Evolutionary conservation across 2,888 invertebrate genomes (phyloP).

Genomic region (Chymomyza fuscimana): DNA sequence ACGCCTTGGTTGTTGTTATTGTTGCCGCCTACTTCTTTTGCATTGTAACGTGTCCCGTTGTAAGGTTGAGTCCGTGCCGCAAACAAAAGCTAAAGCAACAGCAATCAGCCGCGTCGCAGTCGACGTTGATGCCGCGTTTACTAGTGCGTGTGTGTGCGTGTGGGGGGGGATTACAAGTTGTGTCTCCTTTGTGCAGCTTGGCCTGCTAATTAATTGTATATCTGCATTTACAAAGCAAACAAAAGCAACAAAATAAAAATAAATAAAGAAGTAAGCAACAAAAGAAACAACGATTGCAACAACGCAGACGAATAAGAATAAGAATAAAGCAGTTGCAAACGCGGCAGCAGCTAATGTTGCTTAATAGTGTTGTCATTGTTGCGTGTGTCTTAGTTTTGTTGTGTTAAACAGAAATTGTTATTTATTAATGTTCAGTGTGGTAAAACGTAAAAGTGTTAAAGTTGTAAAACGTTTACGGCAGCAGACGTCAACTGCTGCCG

Average conservation of each 20-base stretch:
- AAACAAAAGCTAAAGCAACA: conserved; percentile 28
- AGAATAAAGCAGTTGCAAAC: conserved; percentile 14
- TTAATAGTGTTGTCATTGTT: conserved; percentile 43
- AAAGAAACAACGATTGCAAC: conserved; percentile 17
- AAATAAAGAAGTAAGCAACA: no score
- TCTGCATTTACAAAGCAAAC: conserved; percentile 43
- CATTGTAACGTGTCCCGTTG: conserved; percentile 23
- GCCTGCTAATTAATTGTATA: conserved; percentile 61
- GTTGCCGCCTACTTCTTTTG: conserved; percentile 40
- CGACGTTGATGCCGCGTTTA: conserved; percentile 12
- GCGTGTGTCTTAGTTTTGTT: background rate
- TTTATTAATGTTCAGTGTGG: no score
- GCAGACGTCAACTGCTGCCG: background rate
- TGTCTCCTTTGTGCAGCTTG: conserved; percentile 32
- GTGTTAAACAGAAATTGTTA: background rate
- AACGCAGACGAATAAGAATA: conserved; percentile 29
- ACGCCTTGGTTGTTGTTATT: conserved; percentile 30
- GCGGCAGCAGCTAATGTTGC: conserved; percentile 48
- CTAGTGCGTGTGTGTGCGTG: conserved; percentile 29
- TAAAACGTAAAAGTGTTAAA: no score
- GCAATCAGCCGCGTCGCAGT: conserved; percentile 11
- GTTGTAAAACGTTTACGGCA: background rate
- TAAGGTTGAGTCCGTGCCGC: conserved; percentile 9
- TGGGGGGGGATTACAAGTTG: conserved; percentile 26
- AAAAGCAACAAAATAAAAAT: conserved; percentile 5